phyloP scores from a whole-genome alignment of 2,113 vertebrate genomes.

The Grus americana region DNA sequence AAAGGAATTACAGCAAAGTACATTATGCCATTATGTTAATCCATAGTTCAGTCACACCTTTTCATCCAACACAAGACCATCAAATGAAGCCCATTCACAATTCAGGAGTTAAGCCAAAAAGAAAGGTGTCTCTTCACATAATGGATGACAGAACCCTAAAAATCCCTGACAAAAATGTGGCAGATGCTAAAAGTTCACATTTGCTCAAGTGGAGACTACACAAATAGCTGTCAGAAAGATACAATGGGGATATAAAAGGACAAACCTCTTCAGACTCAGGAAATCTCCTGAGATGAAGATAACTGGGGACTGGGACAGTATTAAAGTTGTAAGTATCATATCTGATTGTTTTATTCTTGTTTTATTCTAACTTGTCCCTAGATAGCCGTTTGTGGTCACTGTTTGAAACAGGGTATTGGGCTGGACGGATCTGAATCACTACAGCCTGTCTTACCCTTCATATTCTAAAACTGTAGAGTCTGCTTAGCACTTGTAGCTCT shows the following conservation, averaged over 20 bases:
- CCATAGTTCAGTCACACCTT: background rate
- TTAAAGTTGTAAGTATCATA: background rate
- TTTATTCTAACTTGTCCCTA: background rate
- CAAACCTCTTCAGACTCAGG: background rate
- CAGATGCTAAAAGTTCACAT: background rate
- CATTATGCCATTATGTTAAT: background rate
- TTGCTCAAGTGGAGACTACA: background rate
- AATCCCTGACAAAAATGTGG: background rate
- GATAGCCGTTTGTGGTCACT: background rate
- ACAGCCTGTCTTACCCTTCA: background rate
- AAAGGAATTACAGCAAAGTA: background rate
- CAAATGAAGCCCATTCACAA: background rate
- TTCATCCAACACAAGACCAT: background rate
- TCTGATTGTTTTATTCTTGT: background rate
- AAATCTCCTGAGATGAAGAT: background rate
- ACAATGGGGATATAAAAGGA: background rate
- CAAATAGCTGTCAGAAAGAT: background rate
- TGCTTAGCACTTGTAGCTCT: background rate
- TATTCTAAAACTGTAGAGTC: background rate
- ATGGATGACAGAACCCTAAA: background rate
- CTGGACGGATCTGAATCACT: background rate
- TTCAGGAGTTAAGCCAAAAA: background rate
- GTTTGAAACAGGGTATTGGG: background rate
- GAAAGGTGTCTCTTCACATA: background rate
- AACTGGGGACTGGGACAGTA: background rate